These are phyloP conservation scores for Charina bottae DNA, from an alignment of 2,113 vertebrate species.

Conservation along the genomic window DNA sequence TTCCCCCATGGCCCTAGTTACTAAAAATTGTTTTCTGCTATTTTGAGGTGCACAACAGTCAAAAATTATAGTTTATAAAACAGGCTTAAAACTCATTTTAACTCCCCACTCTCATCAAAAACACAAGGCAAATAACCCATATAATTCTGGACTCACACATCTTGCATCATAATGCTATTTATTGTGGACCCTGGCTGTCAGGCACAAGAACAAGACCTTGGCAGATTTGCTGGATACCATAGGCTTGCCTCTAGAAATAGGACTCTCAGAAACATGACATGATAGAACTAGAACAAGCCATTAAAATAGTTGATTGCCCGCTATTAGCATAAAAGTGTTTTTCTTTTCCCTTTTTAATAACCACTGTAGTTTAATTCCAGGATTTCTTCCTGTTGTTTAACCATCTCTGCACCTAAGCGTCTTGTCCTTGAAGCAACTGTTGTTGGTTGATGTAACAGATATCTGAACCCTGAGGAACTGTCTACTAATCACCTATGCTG, in stretches of 20 bases:
- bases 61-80: background rate
- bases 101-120: background rate
- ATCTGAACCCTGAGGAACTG: no score
- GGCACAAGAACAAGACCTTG: background rate
- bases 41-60: background rate
- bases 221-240: background rate
- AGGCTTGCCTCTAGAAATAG: background rate
- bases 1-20: background rate
- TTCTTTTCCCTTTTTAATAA: no score
- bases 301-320: background rate
- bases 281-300: background rate
- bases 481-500: no score
- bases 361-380: no score
- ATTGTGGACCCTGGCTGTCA: background rate
- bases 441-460: no score
- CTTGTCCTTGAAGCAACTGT: no score
- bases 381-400: no score
- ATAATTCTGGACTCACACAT: background rate
- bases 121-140: background rate
- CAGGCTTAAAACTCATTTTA: background rate
- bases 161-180: background rate
- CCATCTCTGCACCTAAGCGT: no score
- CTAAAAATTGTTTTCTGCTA: background rate
- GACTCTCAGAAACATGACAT: background rate
- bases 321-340: background rate